Evolutionary conservation across 2,888 invertebrate genomes (phyloP).

Genomic region (Lacanobia wlatinum): DNA sequence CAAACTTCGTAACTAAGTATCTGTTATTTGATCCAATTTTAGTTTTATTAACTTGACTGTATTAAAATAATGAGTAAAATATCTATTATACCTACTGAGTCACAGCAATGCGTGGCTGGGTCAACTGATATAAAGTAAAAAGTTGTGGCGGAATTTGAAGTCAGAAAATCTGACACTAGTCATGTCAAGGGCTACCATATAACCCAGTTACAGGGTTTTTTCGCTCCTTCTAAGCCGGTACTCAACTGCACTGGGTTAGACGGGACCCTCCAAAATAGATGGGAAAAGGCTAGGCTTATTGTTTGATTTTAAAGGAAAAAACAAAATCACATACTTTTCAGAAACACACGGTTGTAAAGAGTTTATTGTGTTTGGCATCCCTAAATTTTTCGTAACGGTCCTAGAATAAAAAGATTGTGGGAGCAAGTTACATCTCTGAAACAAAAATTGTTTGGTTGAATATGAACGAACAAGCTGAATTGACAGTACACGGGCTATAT

Average conservation of each 20-base stretch:
- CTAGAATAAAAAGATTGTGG: background rate
- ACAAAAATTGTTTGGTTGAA: conserved; percentile 1
- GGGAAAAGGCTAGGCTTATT: background rate
- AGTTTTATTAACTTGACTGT: too few species aligned
- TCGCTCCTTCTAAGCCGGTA: too few species aligned
- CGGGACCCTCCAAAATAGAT: background rate
- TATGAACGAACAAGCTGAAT: background rate
- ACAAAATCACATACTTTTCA: conserved; percentile 43
- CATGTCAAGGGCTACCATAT: background rate
- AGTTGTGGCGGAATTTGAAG: background rate
- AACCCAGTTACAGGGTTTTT: background rate
- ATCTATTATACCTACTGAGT: too few species aligned
- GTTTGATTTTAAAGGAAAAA: background rate
- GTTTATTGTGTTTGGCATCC: conserved; percentile 24
- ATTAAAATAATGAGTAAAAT: too few species aligned
- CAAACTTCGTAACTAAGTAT: too few species aligned
- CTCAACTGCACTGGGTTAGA: background rate
- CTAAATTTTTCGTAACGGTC: conserved; percentile 8
- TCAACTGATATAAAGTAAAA: background rate
- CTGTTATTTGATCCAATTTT: too few species aligned
- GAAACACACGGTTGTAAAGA: conserved; percentile 2
- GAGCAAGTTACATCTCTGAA: conserved; percentile 32
- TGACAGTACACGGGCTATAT: background rate
- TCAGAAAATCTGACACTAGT: background rate
- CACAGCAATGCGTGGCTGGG: too few species aligned